Conservation (phyloP, 2,888 invertebrate species). For the Fragum fragum region DNA sequence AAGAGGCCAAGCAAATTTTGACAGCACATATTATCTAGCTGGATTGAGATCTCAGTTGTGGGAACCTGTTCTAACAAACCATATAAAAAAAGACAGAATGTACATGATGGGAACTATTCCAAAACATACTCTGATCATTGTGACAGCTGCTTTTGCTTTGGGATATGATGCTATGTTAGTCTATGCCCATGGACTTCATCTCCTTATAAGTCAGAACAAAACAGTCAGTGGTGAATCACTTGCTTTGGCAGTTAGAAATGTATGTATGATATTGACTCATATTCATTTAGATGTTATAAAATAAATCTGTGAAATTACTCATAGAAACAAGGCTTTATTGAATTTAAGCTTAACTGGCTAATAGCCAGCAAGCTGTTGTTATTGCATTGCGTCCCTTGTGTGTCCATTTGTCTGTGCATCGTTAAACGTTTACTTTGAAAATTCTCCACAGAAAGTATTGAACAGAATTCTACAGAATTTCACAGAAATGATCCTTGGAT, state of each 20-base stretch:
- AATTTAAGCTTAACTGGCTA: no score
- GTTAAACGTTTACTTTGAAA: no score
- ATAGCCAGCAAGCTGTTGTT: no score
- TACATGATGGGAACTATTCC: conserved; percentile 54
- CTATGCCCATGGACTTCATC: conserved; percentile 56
- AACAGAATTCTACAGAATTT: no score
- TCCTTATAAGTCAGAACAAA: conserved; percentile 38
- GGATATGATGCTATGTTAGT: conserved; percentile 71
- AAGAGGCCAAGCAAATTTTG: conserved; percentile 53
- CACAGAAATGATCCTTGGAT: no score
- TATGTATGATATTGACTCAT: conserved; percentile 34
- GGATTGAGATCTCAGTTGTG: conserved; percentile 59
- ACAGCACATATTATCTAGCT: conserved; percentile 54
- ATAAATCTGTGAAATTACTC: no score
- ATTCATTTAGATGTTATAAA: no score
- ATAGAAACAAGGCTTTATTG: no score
- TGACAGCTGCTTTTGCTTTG: conserved; percentile 64
- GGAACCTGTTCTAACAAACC: conserved; percentile 56
- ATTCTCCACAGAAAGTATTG: no score
- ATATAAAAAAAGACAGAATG: conserved; percentile 54
- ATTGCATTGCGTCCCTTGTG: no score
- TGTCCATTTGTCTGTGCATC: no score
- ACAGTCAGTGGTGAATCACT: conserved; percentile 66
- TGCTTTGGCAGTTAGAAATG: conserved; percentile 56
- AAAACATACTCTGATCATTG: conserved; percentile 55